Conservation (phyloP, 1,140 invertebrate species). For the Drosophila kanapiae region DNA sequence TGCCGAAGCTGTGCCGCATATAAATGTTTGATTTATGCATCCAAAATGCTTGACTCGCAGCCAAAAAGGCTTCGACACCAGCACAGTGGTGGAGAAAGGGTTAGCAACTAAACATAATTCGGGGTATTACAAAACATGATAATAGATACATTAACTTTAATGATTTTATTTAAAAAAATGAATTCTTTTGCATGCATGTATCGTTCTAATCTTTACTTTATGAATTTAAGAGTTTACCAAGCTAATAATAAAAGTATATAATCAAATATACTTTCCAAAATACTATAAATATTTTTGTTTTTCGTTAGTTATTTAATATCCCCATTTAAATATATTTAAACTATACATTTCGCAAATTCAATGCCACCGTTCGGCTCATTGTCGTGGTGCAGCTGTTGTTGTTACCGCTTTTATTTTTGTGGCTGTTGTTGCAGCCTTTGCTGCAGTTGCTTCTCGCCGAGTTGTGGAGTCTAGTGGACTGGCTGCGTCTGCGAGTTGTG, state of each 20-base stretch:
- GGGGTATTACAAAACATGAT: too few species aligned
- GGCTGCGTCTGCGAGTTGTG: slow-evolving; percentile 52
- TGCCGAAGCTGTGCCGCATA: slow-evolving; percentile 79
- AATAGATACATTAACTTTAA: too few species aligned
- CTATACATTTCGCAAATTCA: neutral
- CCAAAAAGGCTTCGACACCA: slow-evolving; percentile 75
- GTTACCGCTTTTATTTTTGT: slow-evolving; percentile 41
- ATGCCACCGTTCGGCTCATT: slow-evolving; percentile 36
- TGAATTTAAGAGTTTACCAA: too few species aligned
- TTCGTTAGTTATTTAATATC: neutral
- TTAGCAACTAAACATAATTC: neutral
- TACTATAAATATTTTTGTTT: neutral
- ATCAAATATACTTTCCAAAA: neutral
- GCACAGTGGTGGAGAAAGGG: slow-evolving; percentile 34
- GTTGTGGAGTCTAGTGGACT: slow-evolving; percentile 45
- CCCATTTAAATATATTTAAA: neutral
- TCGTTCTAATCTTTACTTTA: too few species aligned
- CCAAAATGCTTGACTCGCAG: slow-evolving; percentile 81
- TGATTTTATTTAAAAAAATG: too few species aligned
- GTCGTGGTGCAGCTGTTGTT: slow-evolving; percentile 65
- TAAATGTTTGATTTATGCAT: slow-evolving; percentile 84
- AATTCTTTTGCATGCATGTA: too few species aligned
- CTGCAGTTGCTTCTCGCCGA: slow-evolving; percentile 43
- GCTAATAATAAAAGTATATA: neutral
- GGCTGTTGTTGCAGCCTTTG: slow-evolving; percentile 46